phyloP scores from a whole-genome alignment of 2,888 invertebrate genomes.

The Cyaniris semiargus region DNA sequence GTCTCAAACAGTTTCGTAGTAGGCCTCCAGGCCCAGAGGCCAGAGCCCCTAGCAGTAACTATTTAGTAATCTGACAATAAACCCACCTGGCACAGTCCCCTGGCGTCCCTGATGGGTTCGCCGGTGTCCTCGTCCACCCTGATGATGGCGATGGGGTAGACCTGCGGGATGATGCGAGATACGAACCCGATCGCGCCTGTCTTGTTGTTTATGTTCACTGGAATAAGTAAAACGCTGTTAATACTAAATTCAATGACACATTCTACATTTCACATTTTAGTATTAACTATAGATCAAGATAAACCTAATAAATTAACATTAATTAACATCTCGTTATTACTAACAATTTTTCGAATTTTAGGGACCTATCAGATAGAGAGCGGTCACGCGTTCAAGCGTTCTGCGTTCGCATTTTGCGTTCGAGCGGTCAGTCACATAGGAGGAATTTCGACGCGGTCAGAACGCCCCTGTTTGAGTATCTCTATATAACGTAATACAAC shows the following conservation, averaged over 20 bases:
- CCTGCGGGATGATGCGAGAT: conserved; percentile 91
- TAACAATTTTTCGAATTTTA: neutral
- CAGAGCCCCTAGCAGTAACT: neutral
- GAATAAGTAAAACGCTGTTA: conserved; percentile 42
- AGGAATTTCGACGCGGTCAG: too few species aligned
- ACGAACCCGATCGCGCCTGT: conserved; percentile 98
- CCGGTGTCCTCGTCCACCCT: conserved; percentile 93
- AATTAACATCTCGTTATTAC: too few species aligned
- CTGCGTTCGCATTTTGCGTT: too few species aligned
- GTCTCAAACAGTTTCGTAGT: too few species aligned
- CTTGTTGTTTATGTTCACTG: conserved; percentile 95
- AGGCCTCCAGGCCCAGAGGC: too few species aligned
- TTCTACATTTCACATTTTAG: neutral
- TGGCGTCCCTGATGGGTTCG: conserved; percentile 92
- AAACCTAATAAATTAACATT: neutral
- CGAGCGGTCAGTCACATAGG: too few species aligned
- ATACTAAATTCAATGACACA: neutral
- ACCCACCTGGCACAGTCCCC: conserved; percentile 88
- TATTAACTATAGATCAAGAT: neutral
- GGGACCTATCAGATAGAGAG: too few species aligned
- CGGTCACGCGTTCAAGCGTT: too few species aligned
- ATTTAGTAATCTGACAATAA: neutral
- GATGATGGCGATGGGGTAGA: conserved; percentile 97
- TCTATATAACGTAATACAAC: too few species aligned
- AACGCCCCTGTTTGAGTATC: too few species aligned